phyloP scores from a whole-genome alignment of 2,888 invertebrate genomes.

The Pyrochroa serraticornis region DNA sequence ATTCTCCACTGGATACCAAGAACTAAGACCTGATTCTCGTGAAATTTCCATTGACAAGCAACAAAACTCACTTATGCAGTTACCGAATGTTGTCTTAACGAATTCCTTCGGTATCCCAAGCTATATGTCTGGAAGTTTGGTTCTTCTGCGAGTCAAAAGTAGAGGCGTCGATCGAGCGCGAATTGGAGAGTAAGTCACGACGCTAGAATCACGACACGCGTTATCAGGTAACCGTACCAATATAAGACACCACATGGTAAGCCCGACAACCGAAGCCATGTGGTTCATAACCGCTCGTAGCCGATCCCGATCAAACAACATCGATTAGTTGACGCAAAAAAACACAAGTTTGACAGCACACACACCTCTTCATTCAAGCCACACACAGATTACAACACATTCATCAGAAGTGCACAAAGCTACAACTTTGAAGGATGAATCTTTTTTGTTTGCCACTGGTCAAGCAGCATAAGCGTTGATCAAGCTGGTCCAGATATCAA shows the following conservation, averaged over 20 bases:
- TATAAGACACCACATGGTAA: slow-evolving; percentile 40
- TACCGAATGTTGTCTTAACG: background rate
- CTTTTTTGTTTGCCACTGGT: no score
- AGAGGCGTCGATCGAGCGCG: slow-evolving; percentile 29
- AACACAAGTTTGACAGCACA: slow-evolving; percentile 2
- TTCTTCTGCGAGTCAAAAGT: slow-evolving; percentile 7
- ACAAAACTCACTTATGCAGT: background rate
- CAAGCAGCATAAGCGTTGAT: no score
- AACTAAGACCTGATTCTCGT: background rate
- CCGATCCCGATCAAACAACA: slow-evolving; percentile 28
- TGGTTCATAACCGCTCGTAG: slow-evolving; percentile 33
- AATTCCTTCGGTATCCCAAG: background rate
- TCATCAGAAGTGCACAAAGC: background rate
- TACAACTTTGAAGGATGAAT: background rate
- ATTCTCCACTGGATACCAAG: background rate
- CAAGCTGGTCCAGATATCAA: no score
- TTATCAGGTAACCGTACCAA: slow-evolving; percentile 41
- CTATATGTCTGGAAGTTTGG: background rate
- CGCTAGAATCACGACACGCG: slow-evolving; percentile 51
- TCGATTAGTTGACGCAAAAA: background rate
- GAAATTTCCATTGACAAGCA: background rate
- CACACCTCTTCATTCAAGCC: no score
- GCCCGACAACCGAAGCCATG: slow-evolving; percentile 39
- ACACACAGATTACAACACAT: background rate
- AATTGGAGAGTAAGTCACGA: slow-evolving; percentile 35